Percentiles rank a stretch among this genome's conserved stretches.
Conservation (phyloP, 2,113 vertebrate species). For the Elachura formosa region DNA sequence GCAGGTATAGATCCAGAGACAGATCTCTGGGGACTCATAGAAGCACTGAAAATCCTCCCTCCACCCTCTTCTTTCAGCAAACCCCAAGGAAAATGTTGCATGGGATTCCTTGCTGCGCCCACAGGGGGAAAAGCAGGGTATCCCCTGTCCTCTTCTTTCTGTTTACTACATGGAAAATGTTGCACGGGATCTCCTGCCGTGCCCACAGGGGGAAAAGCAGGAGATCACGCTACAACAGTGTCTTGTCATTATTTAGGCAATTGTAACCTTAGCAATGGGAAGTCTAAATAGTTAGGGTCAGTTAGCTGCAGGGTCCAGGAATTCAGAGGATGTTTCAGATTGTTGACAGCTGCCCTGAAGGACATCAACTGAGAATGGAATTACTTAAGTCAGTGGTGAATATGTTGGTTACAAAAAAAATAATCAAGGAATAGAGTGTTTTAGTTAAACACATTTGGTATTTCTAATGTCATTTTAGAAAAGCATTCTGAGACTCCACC, state of each 20-base stretch:
- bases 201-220: too few relatives aligned
- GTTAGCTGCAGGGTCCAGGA: neutral
- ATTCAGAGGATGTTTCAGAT: neutral
- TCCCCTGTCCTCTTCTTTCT: too few relatives aligned
- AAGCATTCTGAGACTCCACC: neutral
- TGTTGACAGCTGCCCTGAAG: neutral
- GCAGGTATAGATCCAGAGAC: too few relatives aligned
- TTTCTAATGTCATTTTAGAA: neutral
- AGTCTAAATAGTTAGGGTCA: neutral
- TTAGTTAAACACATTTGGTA: neutral
- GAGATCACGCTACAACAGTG: too few relatives aligned
- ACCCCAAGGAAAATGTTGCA: too few relatives aligned
- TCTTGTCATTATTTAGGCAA: neutral
- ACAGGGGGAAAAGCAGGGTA: too few relatives aligned
- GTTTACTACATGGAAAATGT: too few relatives aligned
- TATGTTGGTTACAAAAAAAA: neutral
- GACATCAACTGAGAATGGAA: neutral
- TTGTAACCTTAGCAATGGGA: neutral
- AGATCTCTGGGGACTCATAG: too few relatives aligned
- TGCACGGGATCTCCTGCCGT: too few relatives aligned
- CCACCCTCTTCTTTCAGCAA: too few relatives aligned
- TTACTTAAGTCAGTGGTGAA: neutral
- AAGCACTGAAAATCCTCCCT: too few relatives aligned
- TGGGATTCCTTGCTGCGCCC: too few relatives aligned
- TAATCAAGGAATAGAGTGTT: accelerated